Conservation (phyloP, 2,797 vertebrate genomes). For the Acomys russatus region DNA sequence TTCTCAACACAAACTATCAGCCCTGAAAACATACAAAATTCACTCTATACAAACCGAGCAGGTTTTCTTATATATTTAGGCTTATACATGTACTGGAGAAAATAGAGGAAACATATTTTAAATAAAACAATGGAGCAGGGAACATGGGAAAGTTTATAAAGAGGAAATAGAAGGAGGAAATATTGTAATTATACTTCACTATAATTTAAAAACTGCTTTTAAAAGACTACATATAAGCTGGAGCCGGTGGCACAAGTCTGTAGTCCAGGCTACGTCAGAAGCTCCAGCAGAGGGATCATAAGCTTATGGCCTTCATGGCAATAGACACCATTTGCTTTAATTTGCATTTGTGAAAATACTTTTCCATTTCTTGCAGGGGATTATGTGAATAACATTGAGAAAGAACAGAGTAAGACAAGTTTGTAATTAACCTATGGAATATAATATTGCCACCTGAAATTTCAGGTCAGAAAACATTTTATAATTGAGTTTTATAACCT, state of each 20-base stretch:
- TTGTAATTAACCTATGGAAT: not conserved
- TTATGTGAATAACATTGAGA: not conserved
- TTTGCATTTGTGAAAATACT: not conserved
- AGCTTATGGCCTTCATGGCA: not conserved
- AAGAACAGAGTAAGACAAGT: not conserved
- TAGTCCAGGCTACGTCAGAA: not conserved
- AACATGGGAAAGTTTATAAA: not conserved
- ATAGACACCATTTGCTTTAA: not conserved
- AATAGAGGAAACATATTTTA: no score
- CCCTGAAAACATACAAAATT: not conserved
- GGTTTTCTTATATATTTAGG: not conserved
- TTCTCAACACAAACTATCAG: not conserved
- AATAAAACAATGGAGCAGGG: not conserved
- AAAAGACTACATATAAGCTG: no score
- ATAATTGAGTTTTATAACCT: not conserved
- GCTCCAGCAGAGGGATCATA: not conserved
- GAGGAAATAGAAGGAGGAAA: not conserved
- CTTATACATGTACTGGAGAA: not conserved
- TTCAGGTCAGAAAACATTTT: not conserved
- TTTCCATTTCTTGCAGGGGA: not conserved
- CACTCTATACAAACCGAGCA: not conserved
- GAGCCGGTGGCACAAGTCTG: no score
- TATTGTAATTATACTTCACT: not conserved
- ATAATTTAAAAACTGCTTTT: not conserved
- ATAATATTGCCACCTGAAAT: not conserved